Conservation (phyloP, 1,140 invertebrate species). For the Lepeophtheirus salmonis region DNA sequence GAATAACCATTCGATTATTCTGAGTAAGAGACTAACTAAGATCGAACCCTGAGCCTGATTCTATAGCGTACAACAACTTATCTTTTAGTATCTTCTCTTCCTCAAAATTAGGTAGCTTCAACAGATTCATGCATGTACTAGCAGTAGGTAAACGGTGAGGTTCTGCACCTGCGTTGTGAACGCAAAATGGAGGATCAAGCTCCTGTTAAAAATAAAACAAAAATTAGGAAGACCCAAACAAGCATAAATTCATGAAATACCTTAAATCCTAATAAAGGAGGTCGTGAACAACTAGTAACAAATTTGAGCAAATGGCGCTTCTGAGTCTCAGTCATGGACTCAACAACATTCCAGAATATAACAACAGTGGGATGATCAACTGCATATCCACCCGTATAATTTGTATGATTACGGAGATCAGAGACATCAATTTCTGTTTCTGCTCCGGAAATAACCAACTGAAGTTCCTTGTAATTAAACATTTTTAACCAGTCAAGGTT, state of each 20-base stretch:
- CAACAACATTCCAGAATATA: conserved; percentile 64
- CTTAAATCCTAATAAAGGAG: conserved; percentile 92
- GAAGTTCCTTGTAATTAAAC: conserved; percentile 84
- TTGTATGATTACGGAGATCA: conserved; percentile 63
- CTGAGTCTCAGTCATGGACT: conserved; percentile 60
- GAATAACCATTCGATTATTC: too few species aligned
- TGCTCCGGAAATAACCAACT: conserved; percentile 81
- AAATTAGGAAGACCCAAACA: not conserved
- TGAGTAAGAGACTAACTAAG: too few species aligned
- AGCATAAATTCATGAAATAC: conserved; percentile 26
- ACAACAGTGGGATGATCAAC: conserved; percentile 30
- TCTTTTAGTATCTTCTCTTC: conserved; percentile 52
- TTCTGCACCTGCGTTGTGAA: conserved; percentile 62
- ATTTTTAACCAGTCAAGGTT: conserved; percentile 75
- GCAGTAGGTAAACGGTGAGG: conserved; percentile 74
- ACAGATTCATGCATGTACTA: conserved; percentile 90
- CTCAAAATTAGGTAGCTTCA: conserved; percentile 79
- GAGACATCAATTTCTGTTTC: conserved; percentile 73
- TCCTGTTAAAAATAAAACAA: conserved; percentile 39
- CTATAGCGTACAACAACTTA: conserved; percentile 80
- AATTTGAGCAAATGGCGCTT: conserved; percentile 76
- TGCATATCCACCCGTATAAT: conserved; percentile 41
- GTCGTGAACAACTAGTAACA: conserved; percentile 86
- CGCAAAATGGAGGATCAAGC: conserved; percentile 78
- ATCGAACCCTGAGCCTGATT: conserved; percentile 86